These are phyloP conservation scores for Campoletis sonorensis DNA, from an alignment of 1,140 invertebrate species.

Conservation along the genomic window DNA sequence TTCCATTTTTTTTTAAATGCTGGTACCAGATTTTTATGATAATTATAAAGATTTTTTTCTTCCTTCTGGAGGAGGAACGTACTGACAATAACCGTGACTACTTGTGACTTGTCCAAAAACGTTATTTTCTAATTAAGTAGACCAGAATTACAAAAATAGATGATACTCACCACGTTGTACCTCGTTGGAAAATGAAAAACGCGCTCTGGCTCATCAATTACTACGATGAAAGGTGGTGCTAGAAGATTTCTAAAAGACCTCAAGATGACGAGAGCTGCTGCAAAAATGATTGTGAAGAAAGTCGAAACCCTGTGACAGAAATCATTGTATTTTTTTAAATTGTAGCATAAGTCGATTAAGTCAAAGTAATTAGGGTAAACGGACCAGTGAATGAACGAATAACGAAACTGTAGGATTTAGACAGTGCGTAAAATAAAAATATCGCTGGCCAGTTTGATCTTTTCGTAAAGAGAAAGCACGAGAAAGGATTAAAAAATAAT, in stretches of 20 bases:
- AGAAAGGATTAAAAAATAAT: too few relatives aligned
- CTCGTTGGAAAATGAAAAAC: constrained; percentile 81
- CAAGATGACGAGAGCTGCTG: constrained; percentile 62
- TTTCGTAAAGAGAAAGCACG: too few relatives aligned
- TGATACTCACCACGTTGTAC: constrained; percentile 68
- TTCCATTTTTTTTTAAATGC: too few relatives aligned
- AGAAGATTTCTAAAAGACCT: constrained; percentile 78
- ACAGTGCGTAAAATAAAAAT: too few relatives aligned
- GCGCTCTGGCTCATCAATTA: constrained; percentile 77
- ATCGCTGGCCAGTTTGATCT: too few relatives aligned
- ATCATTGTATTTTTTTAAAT: constrained; percentile 10
- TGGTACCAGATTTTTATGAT: too few relatives aligned
- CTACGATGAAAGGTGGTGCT: constrained; percentile 79
- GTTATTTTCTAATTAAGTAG: background rate
- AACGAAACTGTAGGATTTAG: too few relatives aligned
- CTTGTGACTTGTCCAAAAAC: too few relatives aligned
- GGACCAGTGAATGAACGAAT: too few relatives aligned
- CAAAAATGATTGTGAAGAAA: constrained; percentile 36
- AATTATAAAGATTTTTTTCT: too few relatives aligned
- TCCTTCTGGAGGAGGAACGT: too few relatives aligned
- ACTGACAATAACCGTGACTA: too few relatives aligned
- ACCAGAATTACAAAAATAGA: background rate
- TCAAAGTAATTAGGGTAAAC: background rate
- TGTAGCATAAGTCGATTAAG: background rate
- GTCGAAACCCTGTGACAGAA: constrained; percentile 53